Conservation (phyloP, 2,888 invertebrate genomes). For the Campaea margaritaria region DNA sequence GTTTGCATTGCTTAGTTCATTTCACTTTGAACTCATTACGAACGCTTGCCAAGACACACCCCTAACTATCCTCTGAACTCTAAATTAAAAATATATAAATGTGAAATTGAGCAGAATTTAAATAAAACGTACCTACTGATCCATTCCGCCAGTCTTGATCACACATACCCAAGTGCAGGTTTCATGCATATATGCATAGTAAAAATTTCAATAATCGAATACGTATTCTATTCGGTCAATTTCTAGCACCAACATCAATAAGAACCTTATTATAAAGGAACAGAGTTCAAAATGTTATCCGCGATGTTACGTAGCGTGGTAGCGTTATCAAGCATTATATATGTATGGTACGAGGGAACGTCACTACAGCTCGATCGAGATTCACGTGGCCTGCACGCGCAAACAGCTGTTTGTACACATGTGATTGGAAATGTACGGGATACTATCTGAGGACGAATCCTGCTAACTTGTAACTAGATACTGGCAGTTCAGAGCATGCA, state of each 20-base stretch:
- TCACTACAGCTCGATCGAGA: constrained; percentile 54
- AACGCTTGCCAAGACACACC: constrained; percentile 33
- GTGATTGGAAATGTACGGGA: constrained; percentile 51
- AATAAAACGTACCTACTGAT: constrained; percentile 21
- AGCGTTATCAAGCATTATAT: constrained; percentile 6
- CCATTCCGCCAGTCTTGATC: constrained; percentile 20
- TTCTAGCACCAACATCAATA: constrained; percentile 13
- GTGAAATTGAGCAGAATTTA: constrained; percentile 8
- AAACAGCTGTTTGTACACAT: constrained; percentile 64
- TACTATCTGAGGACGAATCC: constrained; percentile 38
- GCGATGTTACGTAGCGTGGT: constrained; percentile 6
- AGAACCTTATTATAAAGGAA: constrained; percentile 2
- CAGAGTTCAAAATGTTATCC: constrained; percentile 26
- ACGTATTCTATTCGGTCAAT: constrained; percentile 26
- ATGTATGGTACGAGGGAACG: constrained; percentile 49
- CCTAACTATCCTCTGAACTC: constrained; percentile 1
- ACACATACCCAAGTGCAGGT: constrained; percentile 20
- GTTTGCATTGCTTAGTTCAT: constrained; percentile 31
- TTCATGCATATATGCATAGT: constrained; percentile 28
- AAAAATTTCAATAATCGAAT: constrained; percentile 32
- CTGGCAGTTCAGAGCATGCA: constrained; percentile 3
- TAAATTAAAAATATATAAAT: constrained; percentile 19
- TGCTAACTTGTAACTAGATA: constrained; percentile 1
- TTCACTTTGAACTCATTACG: constrained; percentile 33
- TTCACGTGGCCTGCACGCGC: constrained; percentile 66